These are phyloP conservation scores for Cervus canadensis DNA, from an alignment of 2,113 vertebrate genomes.

Conservation along the genomic window DNA sequence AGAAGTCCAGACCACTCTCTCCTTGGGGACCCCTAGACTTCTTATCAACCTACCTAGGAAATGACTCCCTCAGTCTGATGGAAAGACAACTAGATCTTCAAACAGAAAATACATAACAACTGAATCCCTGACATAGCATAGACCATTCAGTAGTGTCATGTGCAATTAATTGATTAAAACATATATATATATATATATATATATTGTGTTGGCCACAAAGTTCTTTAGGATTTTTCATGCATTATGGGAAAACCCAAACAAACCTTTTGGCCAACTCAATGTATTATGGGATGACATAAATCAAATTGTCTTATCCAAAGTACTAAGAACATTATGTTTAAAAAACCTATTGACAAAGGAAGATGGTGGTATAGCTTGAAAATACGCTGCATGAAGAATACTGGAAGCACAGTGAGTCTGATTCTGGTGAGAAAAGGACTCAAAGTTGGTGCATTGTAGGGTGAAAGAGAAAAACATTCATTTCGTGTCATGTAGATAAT, in stretches of 20 bases:
- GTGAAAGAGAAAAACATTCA: not conserved
- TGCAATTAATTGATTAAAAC: not conserved
- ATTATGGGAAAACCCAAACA: not conserved
- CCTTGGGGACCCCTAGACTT: too few relatives aligned
- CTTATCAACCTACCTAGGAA: too few relatives aligned
- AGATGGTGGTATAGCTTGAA: not conserved
- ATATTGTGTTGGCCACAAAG: not conserved
- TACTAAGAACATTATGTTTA: not conserved
- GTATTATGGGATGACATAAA: not conserved
- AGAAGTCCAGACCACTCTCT: too few relatives aligned
- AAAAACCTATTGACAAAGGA: not conserved
- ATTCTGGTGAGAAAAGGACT: not conserved
- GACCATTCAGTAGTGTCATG: not conserved
- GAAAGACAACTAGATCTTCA: not conserved
- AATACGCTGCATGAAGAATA: not conserved
- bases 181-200: not conserved
- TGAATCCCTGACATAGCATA: not conserved
- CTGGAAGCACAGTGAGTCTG: not conserved
- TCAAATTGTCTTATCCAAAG: not conserved
- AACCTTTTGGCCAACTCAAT: not conserved
- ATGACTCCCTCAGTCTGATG: not conserved
- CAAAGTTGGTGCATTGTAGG: not conserved
- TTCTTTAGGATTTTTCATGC: not conserved
- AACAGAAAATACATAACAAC: not conserved
- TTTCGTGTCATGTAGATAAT: not conserved